These are phyloP conservation scores for Pissodes strobi DNA, from an alignment of 1,140 invertebrate species.

Conservation along the genomic window DNA sequence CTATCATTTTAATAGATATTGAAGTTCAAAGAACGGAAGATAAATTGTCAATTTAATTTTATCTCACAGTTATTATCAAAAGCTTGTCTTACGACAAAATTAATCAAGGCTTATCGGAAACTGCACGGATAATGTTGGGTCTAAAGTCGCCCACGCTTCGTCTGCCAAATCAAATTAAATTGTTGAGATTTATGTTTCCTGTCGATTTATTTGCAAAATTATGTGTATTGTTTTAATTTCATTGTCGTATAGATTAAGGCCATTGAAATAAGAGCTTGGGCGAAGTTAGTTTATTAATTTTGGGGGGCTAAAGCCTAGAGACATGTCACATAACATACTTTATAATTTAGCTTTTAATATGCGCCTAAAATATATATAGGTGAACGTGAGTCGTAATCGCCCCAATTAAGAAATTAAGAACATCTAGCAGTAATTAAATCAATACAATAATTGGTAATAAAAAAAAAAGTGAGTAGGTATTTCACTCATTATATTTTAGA, in stretches of 20 bases:
- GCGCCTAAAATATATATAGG: too few relatives aligned
- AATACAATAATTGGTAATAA: too few relatives aligned
- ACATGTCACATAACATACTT: too few relatives aligned
- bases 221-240: neutral
- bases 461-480: too few relatives aligned
- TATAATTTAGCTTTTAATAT: too few relatives aligned
- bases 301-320: too few relatives aligned
- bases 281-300: neutral
- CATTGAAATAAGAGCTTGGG: neutral
- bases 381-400: too few relatives aligned
- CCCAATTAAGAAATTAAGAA: too few relatives aligned
- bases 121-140: neutral
- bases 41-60: neutral
- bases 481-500: too few relatives aligned
- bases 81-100: neutral
- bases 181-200: slow-evolving; percentile 3
- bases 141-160: neutral
- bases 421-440: too few relatives aligned
- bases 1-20: too few relatives aligned
- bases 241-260: neutral
- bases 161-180: slow-evolving; percentile 8
- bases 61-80: neutral
- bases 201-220: slow-evolving; percentile 7
- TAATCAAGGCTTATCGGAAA: slow-evolving; percentile 2
- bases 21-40: too few relatives aligned